Base-by-base conservation (phyloP, 2,113 vertebrate genomes). In the Sakesphorus luctuosus region DNA sequence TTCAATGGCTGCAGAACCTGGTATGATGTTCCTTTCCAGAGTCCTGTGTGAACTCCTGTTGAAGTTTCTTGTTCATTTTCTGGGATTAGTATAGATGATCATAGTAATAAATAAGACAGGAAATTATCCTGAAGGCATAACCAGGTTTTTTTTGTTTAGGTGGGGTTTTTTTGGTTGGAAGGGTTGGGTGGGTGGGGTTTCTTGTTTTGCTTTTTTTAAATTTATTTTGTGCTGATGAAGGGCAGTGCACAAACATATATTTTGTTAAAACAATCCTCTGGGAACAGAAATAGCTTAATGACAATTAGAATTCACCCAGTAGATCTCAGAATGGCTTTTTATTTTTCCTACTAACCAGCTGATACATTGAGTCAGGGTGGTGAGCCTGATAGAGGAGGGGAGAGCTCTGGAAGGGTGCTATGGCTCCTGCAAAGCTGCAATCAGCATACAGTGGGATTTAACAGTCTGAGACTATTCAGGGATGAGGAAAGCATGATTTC, bases 1-100 rank as follows among this genome's bases (percentile, higher is more conserved):
- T 80, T 90, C 50, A 17, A 44, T 46, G 74, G 23, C 78, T 6
- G 4, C 28, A 71, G 35, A 81, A 65, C 21, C 46, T 49, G 17
- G 16, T 49, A 9, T 43, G 50, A 36, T 81, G 20, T 26, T 74
- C 26, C 7, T 11, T 66, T 78, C 26, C 20, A 11, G 36, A 40
- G 11, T 55, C 7, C 11, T 1, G 0, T 25, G 44, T 44, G 33
- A 80, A 33, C 4, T 4, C 6, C 43, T 75, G 14, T 78, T 9
- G 11, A 46, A 72, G 21, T 4, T 33, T 80, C 77, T 76, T 44
- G 11, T 92, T 87, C 1, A 2, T 46, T 74, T 87, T 80, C 24
- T 80, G 69, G 38, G 29, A 52, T 50, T 69, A 9, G 2, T 35
- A 14, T 46, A 0, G 2, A 28, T 46, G 50, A 36, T 50, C 55